Percentiles rank a stretch among this genome's conserved stretches.
phyloP scores from a whole-genome alignment of 2,797 vertebrate species.

The Amazona ochrocephala region DNA sequence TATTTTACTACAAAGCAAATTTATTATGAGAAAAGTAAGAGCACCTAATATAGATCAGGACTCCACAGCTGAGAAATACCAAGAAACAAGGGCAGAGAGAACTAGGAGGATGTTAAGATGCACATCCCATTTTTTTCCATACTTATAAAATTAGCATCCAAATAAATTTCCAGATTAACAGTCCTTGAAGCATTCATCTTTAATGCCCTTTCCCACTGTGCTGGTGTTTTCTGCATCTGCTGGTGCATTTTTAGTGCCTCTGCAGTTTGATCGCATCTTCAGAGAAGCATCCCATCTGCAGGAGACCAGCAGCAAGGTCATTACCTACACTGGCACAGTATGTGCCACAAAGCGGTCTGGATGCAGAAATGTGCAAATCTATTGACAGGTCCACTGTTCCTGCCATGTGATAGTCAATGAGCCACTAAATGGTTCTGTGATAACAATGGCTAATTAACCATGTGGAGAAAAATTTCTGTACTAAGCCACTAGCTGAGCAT shows the following conservation, averaged over 20 bases:
- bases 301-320: neutral
- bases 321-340: neutral
- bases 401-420: neutral
- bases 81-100: neutral
- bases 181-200: neutral
- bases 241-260: neutral
- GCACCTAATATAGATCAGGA: neutral
- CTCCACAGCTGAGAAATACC: neutral
- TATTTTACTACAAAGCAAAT: neutral
- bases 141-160: neutral
- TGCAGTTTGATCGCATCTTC: neutral
- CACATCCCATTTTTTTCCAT: rapidly evolving
- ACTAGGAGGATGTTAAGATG: neutral
- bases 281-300: neutral
- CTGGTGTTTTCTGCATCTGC: neutral
- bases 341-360: neutral
- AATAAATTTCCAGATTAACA: neutral
- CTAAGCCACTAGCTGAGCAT: neutral
- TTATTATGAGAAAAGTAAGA: neutral
- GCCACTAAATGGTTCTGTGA: neutral
- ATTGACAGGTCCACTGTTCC: neutral
- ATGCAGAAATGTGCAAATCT: neutral
- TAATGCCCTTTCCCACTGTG: neutral
- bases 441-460: neutral
- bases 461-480: neutral